A percentile compares a stretch with the other conserved stretches of the same genome.
These are phyloP conservation scores for Acrocephalus arundinaceus DNA, from an alignment of 2,113 vertebrate genomes.

Conservation along the genomic window DNA sequence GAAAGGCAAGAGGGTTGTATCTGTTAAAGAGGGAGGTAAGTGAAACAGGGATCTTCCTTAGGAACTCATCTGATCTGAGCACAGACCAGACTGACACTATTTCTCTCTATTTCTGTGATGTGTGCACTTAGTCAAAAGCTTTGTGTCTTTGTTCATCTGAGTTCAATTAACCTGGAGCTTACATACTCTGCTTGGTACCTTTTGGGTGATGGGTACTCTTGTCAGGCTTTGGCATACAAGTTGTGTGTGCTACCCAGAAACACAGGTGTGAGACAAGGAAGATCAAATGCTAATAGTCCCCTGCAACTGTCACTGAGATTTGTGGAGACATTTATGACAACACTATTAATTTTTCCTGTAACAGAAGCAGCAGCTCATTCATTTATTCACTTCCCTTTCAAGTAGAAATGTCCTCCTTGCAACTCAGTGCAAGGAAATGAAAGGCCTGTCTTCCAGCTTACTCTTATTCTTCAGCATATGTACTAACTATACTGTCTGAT, in stretches of 20 bases:
- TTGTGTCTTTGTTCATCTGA: neutral
- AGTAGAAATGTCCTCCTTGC: neutral
- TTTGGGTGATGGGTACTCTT: neutral
- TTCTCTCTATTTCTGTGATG: neutral
- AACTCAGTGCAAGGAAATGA: neutral
- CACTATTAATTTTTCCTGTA: neutral
- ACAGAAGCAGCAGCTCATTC: neutral
- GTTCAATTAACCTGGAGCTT: neutral
- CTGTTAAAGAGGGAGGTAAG: neutral
- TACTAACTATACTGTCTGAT: neutral
- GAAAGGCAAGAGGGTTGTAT: neutral
- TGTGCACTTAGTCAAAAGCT: neutral
- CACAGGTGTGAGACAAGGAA: neutral
- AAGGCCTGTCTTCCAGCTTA: neutral
- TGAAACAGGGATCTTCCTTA: neutral
- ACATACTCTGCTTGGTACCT: neutral
- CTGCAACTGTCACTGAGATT: neutral
- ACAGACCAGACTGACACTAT: neutral
- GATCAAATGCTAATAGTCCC: neutral
- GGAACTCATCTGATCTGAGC: neutral
- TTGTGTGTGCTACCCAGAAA: neutral
- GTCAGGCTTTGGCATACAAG: neutral
- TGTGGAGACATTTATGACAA: neutral
- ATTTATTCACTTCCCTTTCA: neutral
- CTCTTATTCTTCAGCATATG: neutral